Evolutionary conservation across 2,888 invertebrate genomes (phyloP), one percentile per base, ranked within the genome.

Genomic region (Andrena dorsata): DNA sequence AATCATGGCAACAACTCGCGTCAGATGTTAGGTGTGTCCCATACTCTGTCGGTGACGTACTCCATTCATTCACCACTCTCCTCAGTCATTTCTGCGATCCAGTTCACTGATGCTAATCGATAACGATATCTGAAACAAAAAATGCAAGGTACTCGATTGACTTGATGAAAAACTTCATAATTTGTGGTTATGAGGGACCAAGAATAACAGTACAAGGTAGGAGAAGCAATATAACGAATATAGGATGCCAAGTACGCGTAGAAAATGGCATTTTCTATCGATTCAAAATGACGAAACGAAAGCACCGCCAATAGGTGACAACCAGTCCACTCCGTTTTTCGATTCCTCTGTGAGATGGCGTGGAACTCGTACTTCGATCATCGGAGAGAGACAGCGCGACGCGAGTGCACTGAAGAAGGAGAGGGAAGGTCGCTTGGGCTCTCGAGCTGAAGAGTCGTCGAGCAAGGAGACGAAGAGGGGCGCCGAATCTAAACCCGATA

Each of bases 401-500:
- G 5, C 1, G 10, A 13, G 32, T 51, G 26, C 1, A 30, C 26
- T 26, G 8, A 26, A 66, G 8, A n/a, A 71, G n/a, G 76, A 66
- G 49, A 16, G 28, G 28, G 49, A 26, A 53, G 60, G n/a, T 49
- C 26, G 23, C 56, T 63, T 79, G 65, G 60, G 32, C 49, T 58
- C 23, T 8, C 16, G n/a, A 51, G 58, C 56, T 49, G 76, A 68
- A 82, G 82, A 76, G 72, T 70, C 28, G 76, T 64, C 73, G 82
- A 41, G 83, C 64, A 77, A 58, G 71, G 51, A 20, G 71, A 49
- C 51, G 73, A 20, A 79, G 87, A 81, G 89, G 89, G 89, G 89
- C 85, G 87, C 87, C 86, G 89, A 88, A 91, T 91, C 89, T 84
- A 86, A 89, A 88, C 89, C 89, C 89, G 90, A 91, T 90, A 90